phyloP scores from a whole-genome alignment of 2,888 invertebrate genomes.

The Cantharis rufa region DNA sequence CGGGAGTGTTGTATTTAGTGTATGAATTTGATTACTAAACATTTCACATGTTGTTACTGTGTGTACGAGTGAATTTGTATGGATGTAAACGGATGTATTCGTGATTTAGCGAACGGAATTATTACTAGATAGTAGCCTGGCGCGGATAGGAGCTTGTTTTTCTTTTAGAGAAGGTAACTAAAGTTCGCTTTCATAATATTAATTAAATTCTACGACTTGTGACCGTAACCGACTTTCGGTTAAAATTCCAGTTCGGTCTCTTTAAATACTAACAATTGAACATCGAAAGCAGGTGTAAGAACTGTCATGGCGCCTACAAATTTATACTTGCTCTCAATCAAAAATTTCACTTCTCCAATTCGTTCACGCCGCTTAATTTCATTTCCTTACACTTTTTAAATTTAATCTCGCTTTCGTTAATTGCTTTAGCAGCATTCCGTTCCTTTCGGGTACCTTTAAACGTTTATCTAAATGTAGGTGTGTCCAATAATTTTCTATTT shows the following conservation, averaged over 20 bases:
- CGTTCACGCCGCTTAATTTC: neutral
- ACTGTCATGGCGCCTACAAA: constrained; percentile 54
- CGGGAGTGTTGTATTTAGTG: constrained; percentile 42
- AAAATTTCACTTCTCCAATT: constrained; percentile 2
- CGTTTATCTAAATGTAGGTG: constrained; percentile 45
- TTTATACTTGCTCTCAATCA: constrained; percentile 42
- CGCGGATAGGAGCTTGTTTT: constrained; percentile 41
- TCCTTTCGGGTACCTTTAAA: constrained; percentile 37
- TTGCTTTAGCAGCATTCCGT: constrained; percentile 10
- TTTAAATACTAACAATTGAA: constrained; percentile 1
- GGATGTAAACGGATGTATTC: constrained; percentile 53
- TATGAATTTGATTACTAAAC: constrained; percentile 44
- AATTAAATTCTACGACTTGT: neutral
- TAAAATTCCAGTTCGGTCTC: neutral
- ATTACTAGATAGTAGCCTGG: constrained; percentile 48
- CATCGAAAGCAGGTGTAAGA: constrained; percentile 35
- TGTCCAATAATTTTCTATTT: constrained; percentile 48
- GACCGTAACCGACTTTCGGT: neutral
- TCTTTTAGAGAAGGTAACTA: constrained; percentile 45
- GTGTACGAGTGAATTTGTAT: constrained; percentile 52
- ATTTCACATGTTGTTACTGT: constrained; percentile 50
- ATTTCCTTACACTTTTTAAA: neutral
- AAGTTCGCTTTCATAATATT: neutral
- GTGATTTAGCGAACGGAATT: constrained; percentile 49
- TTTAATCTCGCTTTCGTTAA: neutral